Evolutionary conservation across 2,888 invertebrate species (phyloP).

Genomic region (Micoletzkya japonica): DNA sequence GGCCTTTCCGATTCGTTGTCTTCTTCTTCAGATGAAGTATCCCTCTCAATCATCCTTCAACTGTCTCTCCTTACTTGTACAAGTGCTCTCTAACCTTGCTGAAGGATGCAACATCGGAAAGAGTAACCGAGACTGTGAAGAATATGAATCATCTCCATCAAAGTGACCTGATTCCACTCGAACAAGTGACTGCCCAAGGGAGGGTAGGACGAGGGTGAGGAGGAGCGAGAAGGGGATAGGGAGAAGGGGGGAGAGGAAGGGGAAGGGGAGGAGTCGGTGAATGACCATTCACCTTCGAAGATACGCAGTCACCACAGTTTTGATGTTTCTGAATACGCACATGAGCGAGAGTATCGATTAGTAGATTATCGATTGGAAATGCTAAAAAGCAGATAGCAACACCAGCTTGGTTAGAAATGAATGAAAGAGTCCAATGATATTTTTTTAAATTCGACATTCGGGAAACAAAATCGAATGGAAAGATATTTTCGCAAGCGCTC

Average conservation of each 20-base stretch:
- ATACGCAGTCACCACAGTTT: background rate
- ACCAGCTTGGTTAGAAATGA: too few relatives aligned
- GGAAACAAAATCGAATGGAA: too few relatives aligned
- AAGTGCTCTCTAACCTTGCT: background rate
- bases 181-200: background rate
- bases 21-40: background rate
- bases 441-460: too few relatives aligned
- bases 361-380: too few relatives aligned
- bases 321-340: too few relatives aligned
- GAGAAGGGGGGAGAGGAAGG: background rate
- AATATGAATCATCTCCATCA: background rate
- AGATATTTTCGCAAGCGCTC: too few relatives aligned
- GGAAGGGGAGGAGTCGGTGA: background rate
- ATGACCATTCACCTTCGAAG: background rate
- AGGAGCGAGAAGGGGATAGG: too few relatives aligned
- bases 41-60: background rate
- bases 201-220: too few relatives aligned
- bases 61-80: background rate
- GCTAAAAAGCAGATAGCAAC: too few relatives aligned
- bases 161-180: background rate
- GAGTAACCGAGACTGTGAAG: background rate
- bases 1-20: background rate
- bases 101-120: background rate
- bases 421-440: background rate
- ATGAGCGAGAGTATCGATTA: too few relatives aligned